Conservation (phyloP, 2,113 vertebrate species). For the Rhagologus leucostigma region DNA sequence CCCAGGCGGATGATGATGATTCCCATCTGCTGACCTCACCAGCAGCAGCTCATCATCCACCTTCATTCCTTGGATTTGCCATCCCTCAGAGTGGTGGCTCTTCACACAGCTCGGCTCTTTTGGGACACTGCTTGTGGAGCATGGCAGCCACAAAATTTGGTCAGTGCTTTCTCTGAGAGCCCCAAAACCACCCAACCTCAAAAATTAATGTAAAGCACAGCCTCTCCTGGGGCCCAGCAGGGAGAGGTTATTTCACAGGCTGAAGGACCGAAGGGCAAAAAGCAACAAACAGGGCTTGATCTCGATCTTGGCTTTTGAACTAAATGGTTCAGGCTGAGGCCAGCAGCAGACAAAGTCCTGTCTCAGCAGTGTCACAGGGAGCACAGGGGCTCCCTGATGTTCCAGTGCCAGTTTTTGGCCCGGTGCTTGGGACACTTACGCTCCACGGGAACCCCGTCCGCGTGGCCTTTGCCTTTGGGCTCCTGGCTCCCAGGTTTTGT, state of each 20-base stretch:
- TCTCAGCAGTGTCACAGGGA: fast-evolving
- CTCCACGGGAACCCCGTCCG: conserved; percentile 42
- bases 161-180: neutral
- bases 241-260: too few relatives aligned
- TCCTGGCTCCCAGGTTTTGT: conserved; percentile 56
- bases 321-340: fast-evolving
- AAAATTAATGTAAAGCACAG: fast-evolving
- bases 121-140: neutral
- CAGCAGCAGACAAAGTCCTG: fast-evolving
- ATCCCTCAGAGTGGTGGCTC: fast-evolving
- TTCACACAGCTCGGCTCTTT: neutral
- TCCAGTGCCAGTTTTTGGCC: fast-evolving
- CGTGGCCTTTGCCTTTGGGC: conserved; percentile 54
- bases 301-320: neutral
- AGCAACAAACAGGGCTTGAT: neutral
- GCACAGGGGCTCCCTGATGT: fast-evolving
- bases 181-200: neutral
- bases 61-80: neutral
- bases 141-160: neutral
- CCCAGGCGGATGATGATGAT: neutral
- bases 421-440: conserved; percentile 42
- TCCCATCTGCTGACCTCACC: neutral
- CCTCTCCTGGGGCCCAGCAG: neutral
- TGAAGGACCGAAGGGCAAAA: neutral
- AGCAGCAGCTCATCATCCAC: neutral